Base-by-base conservation (phyloP, 2,888 invertebrate species). In the Operophtera brumata region DNA sequence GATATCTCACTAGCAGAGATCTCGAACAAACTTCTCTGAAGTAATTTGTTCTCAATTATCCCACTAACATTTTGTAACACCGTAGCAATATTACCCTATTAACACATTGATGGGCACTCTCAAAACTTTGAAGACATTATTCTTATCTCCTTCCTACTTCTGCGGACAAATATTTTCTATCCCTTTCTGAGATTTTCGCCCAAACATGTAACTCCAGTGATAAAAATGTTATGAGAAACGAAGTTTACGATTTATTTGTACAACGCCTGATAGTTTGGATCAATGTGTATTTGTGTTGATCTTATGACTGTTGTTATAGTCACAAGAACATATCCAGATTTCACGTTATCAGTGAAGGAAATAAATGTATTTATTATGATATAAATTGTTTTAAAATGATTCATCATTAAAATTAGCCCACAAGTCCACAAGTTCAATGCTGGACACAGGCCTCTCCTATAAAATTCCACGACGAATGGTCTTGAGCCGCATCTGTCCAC, bases 181-280 rank as follows among this genome's bases (percentile, higher is more conserved):
- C 56, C 48, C 54, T 46, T 41, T 61, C 58, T 41, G 49, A 45
- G 39, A 45, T 34, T 50, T 48, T 47, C 43, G 28, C 49, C 59
- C 54, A 43, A 64, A 54, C 61, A 56, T 54, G 59, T 58, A 56
- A 61, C 40, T 54, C 30, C 4, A 46, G 59, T 65, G 71, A 78
- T 79, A 86, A 87, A 86, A 86, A 78, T 84, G 82, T 86, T 85
- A 84, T 83, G 83, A 85, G 82, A 78, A 67, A 72, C 69, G 71
- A 73, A 79, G 67, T 84, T 84, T 77, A 83, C 79, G 85, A 82
- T 85, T 84, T 86, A 84, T 86, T 84, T 86, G 84, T 81, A 68
- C 61, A 62, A 67, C 63, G 73, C 41, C 57, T 50, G 36, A 76
- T 75, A 78, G 78, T 80, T 78, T 64, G 70, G 71, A 68, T 73